Evolutionary conservation across 2,113 vertebrate genomes (phyloP), one percentile per base, ranked within the genome.

Genomic region (Myotis lucifugus): DNA sequence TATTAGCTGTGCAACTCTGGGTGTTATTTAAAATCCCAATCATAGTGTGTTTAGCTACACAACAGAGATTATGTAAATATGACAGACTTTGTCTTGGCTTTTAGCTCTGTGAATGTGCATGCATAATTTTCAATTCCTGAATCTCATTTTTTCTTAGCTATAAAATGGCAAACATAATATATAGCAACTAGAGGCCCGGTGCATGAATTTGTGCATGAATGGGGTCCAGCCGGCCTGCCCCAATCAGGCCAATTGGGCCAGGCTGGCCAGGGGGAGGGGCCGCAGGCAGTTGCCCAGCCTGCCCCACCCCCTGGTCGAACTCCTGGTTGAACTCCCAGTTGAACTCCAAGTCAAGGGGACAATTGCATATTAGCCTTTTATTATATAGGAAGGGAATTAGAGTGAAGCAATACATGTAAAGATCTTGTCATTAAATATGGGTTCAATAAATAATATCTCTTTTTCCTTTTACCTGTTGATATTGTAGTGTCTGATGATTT

Each of bases 121-220:
- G 70, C 93, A 40, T 56, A 83, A 70, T 79, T 83, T 91, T 91
- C 83, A 95, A 79, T 95, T 42, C 21, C 19, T 70, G 3, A 70
- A 34, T 76, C 32, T 82, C 17, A 34, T 50, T 90, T 50, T 78
- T 64, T 84, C 32, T 91, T 84, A 74, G 10, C 32, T 70, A n/a
- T 74, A 46, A 93, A 81, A 70, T 79, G 6, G 14, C 77, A 54
- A 94, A 95, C 73, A 78, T 40, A 85, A 77, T 77, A 69, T 2
- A 23, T 15, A 76, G 42, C 32, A 74, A n/a, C 56, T 59, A 11
- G 23, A 59, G 56, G 56, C 56, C 21, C 1, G 0, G 56, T 59
- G 25, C 56, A 59, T 8, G 1, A 25, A 59, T 59, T 59, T 59
- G 56, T 59, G 56, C 8, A 56, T 56, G 54, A 21, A 56, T 56